These are phyloP conservation scores for Physeter macrocephalus DNA, from an alignment of 2,113 vertebrate species.

Conservation along the genomic window DNA sequence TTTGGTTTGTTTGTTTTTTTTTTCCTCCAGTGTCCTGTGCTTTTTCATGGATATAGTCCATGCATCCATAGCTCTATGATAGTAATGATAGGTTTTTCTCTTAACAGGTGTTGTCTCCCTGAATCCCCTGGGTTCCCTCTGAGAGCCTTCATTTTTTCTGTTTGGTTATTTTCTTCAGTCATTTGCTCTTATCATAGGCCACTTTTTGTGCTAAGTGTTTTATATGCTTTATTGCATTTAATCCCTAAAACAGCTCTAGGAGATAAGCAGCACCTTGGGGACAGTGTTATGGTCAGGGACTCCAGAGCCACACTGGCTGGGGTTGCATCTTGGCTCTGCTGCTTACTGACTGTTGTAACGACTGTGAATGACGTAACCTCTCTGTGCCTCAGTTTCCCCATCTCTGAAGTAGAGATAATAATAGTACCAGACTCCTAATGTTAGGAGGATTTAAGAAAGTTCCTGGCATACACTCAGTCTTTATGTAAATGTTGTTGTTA, in stretches of 20 bases:
- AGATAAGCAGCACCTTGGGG: rapidly evolving
- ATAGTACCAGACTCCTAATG: neutral
- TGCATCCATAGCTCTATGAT: rapidly evolving
- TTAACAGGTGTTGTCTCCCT: neutral
- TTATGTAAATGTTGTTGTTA: neutral
- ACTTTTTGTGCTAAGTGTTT: neutral
- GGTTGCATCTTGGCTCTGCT: neutral
- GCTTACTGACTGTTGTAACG: neutral
- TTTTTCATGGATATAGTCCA: rapidly evolving
- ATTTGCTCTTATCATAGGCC: neutral
- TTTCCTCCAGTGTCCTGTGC: neutral
- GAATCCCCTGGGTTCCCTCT: neutral
- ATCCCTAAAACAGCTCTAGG: rapidly evolving
- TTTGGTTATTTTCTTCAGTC: neutral
- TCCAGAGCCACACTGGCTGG: neutral
- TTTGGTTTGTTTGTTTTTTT: neutral
- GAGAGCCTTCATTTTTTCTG: neutral
- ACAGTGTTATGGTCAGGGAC: neutral
- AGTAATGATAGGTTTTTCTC: neutral
- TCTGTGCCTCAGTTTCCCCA: neutral
- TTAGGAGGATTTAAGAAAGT: neutral
- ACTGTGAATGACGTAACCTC: neutral
- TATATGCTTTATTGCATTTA: no score
- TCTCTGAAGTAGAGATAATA: neutral
- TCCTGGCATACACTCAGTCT: neutral